phyloP scores from a whole-genome alignment of 2,888 invertebrate genomes.

The Erebia epiphron region DNA sequence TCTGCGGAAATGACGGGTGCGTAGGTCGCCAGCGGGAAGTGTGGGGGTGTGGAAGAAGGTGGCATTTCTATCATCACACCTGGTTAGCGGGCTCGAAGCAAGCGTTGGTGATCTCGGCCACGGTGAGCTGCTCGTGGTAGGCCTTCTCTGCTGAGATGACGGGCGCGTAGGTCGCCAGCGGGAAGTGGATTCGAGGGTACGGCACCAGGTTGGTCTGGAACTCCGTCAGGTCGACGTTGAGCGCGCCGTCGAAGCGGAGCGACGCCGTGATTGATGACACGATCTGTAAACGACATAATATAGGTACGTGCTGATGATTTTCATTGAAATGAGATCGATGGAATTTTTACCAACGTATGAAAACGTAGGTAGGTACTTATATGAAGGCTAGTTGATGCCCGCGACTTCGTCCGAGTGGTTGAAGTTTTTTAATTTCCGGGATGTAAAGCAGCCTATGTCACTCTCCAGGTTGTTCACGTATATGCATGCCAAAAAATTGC shows the following conservation, averaged over 20 bases:
- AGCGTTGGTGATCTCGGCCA: conserved; percentile 96
- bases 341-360: too few relatives aligned
- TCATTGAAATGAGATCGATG: too few relatives aligned
- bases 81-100: conserved; percentile 98
- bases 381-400: too few relatives aligned
- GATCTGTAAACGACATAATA: conserved; percentile 80
- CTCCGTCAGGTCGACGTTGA: conserved; percentile 96
- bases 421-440: too few relatives aligned
- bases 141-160: conserved; percentile 97
- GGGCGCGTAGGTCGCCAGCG: conserved; percentile 94
- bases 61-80: conserved; percentile 48
- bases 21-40: too few relatives aligned
- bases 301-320: not conserved
- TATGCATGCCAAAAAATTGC: too few relatives aligned
- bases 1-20: too few relatives aligned
- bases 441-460: too few relatives aligned
- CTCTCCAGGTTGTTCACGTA: too few relatives aligned
- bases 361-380: too few relatives aligned
- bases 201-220: conserved; percentile 97
- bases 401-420: too few relatives aligned
- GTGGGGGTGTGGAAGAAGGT: too few relatives aligned
- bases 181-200: conserved; percentile 97
- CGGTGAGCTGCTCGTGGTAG: conserved; percentile 95
- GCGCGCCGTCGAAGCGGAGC: conserved; percentile 94
- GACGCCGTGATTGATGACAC: conserved; percentile 97